Evolutionary conservation across 1,140 invertebrate genomes (phyloP).

Genomic region (Atopsyche davidsoni): DNA sequence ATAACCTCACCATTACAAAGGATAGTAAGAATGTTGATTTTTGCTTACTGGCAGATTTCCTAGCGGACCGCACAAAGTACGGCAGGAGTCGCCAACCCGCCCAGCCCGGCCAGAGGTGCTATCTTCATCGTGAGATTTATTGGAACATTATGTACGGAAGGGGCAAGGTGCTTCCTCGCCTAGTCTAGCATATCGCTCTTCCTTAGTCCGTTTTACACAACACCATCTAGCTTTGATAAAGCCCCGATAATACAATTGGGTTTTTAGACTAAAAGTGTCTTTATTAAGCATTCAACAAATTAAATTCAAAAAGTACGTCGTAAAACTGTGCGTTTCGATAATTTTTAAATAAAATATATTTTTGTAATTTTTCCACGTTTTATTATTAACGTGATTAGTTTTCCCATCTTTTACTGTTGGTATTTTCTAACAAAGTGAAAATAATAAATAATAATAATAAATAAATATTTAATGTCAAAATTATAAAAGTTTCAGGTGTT

Average conservation of each 20-base stretch:
- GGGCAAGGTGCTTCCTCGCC: constrained; percentile 17
- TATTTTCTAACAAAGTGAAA: no score
- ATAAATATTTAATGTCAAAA: no score
- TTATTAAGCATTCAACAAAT: no score
- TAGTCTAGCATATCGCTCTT: constrained; percentile 19
- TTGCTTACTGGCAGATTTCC: constrained; percentile 18
- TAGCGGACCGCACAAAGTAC: constrained; percentile 7
- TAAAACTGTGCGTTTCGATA: no score
- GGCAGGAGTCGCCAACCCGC: constrained; percentile 5
- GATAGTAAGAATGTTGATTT: constrained; percentile 12
- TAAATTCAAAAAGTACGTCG: no score
- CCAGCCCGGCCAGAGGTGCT: constrained; percentile 6
- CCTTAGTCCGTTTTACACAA: constrained; percentile 23
- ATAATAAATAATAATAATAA: no score
- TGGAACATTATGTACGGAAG: constrained; percentile 21
- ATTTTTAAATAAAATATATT: no score
- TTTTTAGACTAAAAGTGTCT: neutral
- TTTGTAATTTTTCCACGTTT: no score
- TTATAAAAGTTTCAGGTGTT: no score
- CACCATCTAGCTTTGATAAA: no score
- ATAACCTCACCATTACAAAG: neutral
- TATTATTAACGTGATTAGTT: no score
- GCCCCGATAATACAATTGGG: neutral
- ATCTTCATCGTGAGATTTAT: constrained; percentile 23
- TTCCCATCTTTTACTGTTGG: no score